Conservation (phyloP, 2,888 invertebrate species). For the Drosophila glabriapex region DNA sequence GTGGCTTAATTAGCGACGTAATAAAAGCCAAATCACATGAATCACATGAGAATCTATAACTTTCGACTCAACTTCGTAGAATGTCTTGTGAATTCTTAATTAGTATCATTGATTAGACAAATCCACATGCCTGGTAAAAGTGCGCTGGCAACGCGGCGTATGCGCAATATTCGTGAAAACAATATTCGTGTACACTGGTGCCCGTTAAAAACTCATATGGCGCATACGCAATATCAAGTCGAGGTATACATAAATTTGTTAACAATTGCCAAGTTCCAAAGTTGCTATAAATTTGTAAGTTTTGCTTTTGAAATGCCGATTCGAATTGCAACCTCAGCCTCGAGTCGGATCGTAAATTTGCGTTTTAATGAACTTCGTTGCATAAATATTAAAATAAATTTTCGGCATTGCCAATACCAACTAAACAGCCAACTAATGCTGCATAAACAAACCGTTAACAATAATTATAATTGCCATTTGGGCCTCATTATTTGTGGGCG, state of each 20-base stretch:
- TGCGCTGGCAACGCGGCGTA: conserved; percentile 53
- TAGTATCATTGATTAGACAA: conserved; percentile 44
- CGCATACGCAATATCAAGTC: conserved; percentile 72
- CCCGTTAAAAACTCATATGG: conserved; percentile 56
- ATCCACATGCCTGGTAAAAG: conserved; percentile 29
- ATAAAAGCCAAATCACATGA: conserved; percentile 50
- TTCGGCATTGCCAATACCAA: conserved; percentile 71
- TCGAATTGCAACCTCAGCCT: conserved; percentile 75
- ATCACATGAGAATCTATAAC: conserved; percentile 13
- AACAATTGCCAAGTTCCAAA: conserved; percentile 72
- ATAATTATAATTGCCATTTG: conserved; percentile 80
- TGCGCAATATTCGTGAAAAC: conserved; percentile 55
- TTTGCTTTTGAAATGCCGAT: conserved; percentile 66
- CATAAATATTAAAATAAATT: conserved; percentile 81
- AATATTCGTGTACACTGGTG: conserved; percentile 27
- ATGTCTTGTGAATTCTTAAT: conserved; percentile 44
- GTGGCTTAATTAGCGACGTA: conserved; percentile 51
- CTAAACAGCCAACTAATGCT: conserved; percentile 73
- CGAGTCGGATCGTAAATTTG: conserved; percentile 64
- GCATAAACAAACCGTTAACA: conserved; percentile 78
- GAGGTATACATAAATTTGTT: conserved; percentile 63
- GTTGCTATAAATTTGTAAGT: conserved; percentile 70
- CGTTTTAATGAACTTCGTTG: conserved; percentile 76
- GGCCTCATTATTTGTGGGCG: conserved; percentile 70
- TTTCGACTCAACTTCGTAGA: conserved; percentile 29